Evolutionary conservation across 2,113 vertebrate species (phyloP).

Genomic region (Globicephala melas): DNA sequence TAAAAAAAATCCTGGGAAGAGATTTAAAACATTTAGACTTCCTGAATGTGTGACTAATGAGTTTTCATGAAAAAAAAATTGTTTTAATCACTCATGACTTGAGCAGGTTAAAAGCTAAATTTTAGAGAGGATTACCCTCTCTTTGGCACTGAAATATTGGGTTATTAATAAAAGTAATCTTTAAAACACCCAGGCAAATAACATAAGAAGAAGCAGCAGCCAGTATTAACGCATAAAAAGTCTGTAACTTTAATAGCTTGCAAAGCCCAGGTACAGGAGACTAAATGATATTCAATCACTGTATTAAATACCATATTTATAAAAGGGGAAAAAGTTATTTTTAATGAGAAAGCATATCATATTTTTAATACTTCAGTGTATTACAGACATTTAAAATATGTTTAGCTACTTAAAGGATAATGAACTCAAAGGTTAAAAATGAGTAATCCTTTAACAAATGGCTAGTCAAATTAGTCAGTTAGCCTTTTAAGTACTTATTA

Average conservation of each 20-base stretch:
- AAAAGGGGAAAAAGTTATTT: slow-evolving; percentile 35
- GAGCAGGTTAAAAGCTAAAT: neutral
- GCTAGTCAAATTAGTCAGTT: slow-evolving; percentile 49
- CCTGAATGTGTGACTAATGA: neutral
- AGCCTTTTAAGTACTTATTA: slow-evolving; percentile 34
- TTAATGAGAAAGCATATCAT: slow-evolving; percentile 45
- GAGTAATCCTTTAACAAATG: slow-evolving; percentile 45
- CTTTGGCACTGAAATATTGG: neutral
- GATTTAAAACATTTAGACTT: neutral
- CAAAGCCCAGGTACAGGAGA: neutral
- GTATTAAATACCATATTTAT: slow-evolving; percentile 25
- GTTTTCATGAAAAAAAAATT: neutral
- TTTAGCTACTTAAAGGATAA: slow-evolving; percentile 48
- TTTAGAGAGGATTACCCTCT: neutral
- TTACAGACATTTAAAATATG: slow-evolving; percentile 31
- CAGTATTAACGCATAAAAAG: slow-evolving; percentile 28
- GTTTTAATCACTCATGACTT: slow-evolving; percentile 1
- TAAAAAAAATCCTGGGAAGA: neutral
- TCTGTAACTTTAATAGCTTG: slow-evolving; percentile 38
- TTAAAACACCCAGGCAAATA: slow-evolving; percentile 41
- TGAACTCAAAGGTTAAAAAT: slow-evolving; percentile 43
- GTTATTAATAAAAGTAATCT: slow-evolving; percentile 45
- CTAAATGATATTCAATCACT: slow-evolving; percentile 10
- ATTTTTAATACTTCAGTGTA: slow-evolving; percentile 44
- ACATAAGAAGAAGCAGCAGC: neutral